These are phyloP conservation scores for Gasterosteus nipponicus DNA, from an alignment of 2,113 vertebrate species.

Conservation along the genomic window DNA sequence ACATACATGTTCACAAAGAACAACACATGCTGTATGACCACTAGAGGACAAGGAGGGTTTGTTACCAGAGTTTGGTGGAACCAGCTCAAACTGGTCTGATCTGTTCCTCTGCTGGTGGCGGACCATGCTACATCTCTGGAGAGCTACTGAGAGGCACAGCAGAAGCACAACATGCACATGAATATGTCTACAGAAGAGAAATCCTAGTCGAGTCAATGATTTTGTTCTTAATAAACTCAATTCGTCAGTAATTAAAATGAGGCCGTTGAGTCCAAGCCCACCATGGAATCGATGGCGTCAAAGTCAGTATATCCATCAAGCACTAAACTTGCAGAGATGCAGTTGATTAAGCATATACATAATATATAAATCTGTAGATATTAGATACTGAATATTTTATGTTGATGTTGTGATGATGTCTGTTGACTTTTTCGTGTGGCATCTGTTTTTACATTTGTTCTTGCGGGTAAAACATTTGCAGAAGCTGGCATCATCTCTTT, in stretches of 20 bases:
- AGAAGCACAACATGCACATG: background rate
- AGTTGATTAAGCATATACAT: background rate
- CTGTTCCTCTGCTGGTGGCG: background rate
- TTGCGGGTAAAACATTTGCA: background rate
- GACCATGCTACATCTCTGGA: background rate
- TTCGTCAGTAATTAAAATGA: background rate
- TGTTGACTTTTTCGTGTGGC: background rate
- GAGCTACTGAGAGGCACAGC: slow-evolving; percentile 1
- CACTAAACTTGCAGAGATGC: background rate
- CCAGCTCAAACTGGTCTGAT: background rate
- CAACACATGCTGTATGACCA: background rate
- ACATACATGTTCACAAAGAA: background rate
- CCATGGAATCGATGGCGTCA: background rate
- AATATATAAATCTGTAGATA: background rate
- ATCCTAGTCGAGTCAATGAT: background rate
- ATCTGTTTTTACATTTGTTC: background rate
- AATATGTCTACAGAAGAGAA: background rate
- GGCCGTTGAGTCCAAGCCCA: background rate
- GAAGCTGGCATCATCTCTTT: background rate
- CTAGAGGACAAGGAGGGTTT: background rate
- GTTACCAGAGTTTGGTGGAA: background rate
- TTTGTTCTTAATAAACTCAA: background rate
- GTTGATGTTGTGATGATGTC: background rate
- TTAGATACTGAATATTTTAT: too few species aligned
- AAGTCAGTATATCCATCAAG: background rate